Evolutionary conservation across 92 coral and sea anemone genomes (phyloP), one percentile per base, ranked within the genome.

Genomic region (Umimayanthus chanpuru): DNA sequence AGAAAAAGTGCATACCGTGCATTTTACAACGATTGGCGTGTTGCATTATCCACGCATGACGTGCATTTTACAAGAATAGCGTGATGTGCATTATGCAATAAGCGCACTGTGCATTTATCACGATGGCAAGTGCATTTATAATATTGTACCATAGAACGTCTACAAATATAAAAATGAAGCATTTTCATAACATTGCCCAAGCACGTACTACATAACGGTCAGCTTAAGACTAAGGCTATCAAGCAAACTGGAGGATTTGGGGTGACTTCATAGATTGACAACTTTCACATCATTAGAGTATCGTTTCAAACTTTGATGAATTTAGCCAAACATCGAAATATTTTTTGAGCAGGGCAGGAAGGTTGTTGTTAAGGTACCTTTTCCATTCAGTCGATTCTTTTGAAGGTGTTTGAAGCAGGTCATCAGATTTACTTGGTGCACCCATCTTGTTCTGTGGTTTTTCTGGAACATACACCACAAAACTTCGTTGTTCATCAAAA

Each of bases 401-500:
- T 28, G 83, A 80, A n/a, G 67, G n/a, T 20, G 66, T 77, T 81
- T 72, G 53, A 47, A 91, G 81, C 73, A 29, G 47, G 28, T 88
- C 93, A 41, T 88, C 88, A 43, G 91, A 88, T 55, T 70, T 72
- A 67, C 89, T 85, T 15, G 77, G 32, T 50, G 73, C 77, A 44
- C 90, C 82, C 81, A 85, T 55, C 89, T 94, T 93, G 73, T 29
- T 89, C 80, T 85, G 88, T 21, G 90, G 78, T 49, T 80, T 89
- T 76, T 85, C 89, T 11, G 98, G 94, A 18, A 91, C 88, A 20
- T 85, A 93, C 43, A 94, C 98, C 64, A 88, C 94, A 81, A 94
- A 94, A 70, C 91, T 89, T 75, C 98, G 81, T 78, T 94, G 98
- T 55, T 91, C 95, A 70, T 94, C 98, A 64, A 94, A 81, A 53